Conservation (phyloP, 2,888 invertebrate genomes). For the Argyra leucocephala region DNA sequence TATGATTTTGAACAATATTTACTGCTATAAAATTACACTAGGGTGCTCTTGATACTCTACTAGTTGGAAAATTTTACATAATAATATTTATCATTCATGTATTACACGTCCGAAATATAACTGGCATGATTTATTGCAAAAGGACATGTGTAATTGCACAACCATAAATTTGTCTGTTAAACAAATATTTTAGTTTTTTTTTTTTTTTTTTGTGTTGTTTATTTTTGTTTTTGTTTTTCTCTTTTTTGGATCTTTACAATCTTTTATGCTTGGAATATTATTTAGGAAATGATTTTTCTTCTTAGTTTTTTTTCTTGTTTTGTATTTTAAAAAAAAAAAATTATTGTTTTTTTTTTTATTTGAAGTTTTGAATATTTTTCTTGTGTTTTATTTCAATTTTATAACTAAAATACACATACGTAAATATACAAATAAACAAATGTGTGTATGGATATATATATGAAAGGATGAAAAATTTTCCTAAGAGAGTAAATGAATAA, state of each 20-base stretch:
- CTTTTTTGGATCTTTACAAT: neutral
- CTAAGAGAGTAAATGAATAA: neutral
- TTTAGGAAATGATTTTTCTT: neutral
- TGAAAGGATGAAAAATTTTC: neutral
- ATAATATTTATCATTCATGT: slow-evolving; percentile 8
- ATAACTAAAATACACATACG: neutral
- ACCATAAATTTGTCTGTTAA: slow-evolving; percentile 33
- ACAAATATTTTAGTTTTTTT: slow-evolving; percentile 7
- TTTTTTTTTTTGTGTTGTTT: neutral
- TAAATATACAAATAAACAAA: neutral
- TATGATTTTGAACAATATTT: too few relatives aligned
- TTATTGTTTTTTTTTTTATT: neutral
- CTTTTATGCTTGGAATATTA: neutral
- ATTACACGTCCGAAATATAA: slow-evolving; percentile 13
- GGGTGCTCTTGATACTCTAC: too few relatives aligned
- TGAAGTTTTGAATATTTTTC: neutral
- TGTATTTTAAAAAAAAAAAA: neutral
- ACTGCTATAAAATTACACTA: too few relatives aligned
- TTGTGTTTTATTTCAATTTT: neutral
- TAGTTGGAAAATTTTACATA: neutral
- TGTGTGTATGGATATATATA: neutral
- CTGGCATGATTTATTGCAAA: slow-evolving; percentile 34
- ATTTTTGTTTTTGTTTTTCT: neutral
- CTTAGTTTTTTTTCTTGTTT: neutral
- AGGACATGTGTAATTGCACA: slow-evolving; percentile 37